Evolutionary conservation across 2,113 vertebrate species (phyloP).

Genomic region (Anolis sagrei): DNA sequence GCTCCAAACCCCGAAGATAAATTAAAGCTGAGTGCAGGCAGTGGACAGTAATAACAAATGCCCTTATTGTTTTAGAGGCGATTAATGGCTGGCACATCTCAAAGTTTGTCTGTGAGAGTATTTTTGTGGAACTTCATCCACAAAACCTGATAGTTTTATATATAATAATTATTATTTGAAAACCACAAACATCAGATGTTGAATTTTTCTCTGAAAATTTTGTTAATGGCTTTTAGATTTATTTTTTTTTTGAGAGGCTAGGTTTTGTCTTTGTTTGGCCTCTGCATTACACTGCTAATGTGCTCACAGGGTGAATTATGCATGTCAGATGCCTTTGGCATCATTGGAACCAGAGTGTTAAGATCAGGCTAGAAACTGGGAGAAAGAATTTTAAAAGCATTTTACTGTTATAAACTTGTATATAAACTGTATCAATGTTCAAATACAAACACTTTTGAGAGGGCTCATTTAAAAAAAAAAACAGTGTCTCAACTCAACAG

Average conservation of each 20-base stretch:
- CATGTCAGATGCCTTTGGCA: not conserved
- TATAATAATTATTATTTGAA: conserved; percentile 5
- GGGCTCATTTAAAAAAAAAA: not conserved
- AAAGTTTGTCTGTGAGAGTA: conserved; percentile 30
- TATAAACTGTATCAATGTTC: not conserved
- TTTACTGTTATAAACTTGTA: not conserved
- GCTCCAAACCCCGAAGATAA: conserved; percentile 56
- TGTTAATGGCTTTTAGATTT: not conserved
- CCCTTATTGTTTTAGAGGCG: conserved; percentile 14
- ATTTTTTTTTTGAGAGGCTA: not conserved
- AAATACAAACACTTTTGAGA: not conserved
- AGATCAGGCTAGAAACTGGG: not conserved
- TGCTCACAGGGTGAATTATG: not conserved
- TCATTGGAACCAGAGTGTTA: not conserved
- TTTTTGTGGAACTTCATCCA: conserved; percentile 54
- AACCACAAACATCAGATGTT: not conserved
- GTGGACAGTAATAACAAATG: conserved; percentile 54
- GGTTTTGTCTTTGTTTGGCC: not conserved
- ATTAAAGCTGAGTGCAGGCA: conserved; percentile 49
- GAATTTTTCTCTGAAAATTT: not conserved
- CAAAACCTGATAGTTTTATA: conserved; percentile 30
- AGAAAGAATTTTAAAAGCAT: not conserved
- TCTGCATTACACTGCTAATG: not conserved
- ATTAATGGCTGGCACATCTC: conserved; percentile 39
- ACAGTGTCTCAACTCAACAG: not conserved